Conservation (phyloP, 2,113 vertebrate genomes). For the Semicossyphus pulcher region DNA sequence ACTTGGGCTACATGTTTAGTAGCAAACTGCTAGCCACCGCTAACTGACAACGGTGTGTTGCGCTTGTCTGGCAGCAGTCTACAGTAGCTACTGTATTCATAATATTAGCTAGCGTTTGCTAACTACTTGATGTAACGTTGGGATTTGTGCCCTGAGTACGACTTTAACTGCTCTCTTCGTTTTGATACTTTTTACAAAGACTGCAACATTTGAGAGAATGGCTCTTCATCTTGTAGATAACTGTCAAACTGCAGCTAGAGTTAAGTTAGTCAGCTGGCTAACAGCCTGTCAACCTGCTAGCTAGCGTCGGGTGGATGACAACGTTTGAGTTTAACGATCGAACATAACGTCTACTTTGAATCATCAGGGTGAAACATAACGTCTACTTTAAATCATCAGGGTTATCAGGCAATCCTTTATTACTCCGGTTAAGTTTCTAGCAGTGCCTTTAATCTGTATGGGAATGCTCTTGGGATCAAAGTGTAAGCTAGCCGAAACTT, state of each 20-base stretch:
- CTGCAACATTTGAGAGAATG: not conserved
- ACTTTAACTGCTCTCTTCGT: too few species aligned
- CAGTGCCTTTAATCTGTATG: not conserved
- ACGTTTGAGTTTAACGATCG: conserved; percentile 38
- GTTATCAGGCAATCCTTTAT: not conserved
- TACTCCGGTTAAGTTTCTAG: not conserved
- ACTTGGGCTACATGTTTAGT: not conserved
- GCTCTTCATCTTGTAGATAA: not conserved
- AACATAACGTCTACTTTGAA: not conserved
- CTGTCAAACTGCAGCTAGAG: not conserved
- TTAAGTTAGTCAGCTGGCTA: conserved; percentile 21
- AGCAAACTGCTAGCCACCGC: conserved; percentile 38
- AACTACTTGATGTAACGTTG: not conserved
- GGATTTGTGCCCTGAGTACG: rapidly evolving
- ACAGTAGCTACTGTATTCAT: conserved; percentile 24
- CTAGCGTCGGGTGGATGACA: conserved; percentile 16
- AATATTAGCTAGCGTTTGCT: conserved; percentile 12
- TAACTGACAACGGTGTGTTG: conserved; percentile 38
- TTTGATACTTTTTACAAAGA: rapidly evolving
- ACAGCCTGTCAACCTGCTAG: conserved; percentile 39
- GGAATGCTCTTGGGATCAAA: not conserved
- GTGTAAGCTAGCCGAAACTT: not conserved
- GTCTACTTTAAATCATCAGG: not conserved
- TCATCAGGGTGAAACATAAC: not conserved
- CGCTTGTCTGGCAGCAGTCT: conserved; percentile 12